These are phyloP conservation scores for Echeneis naucrates DNA, from an alignment of 2,797 vertebrate genomes.

Conservation along the genomic window DNA sequence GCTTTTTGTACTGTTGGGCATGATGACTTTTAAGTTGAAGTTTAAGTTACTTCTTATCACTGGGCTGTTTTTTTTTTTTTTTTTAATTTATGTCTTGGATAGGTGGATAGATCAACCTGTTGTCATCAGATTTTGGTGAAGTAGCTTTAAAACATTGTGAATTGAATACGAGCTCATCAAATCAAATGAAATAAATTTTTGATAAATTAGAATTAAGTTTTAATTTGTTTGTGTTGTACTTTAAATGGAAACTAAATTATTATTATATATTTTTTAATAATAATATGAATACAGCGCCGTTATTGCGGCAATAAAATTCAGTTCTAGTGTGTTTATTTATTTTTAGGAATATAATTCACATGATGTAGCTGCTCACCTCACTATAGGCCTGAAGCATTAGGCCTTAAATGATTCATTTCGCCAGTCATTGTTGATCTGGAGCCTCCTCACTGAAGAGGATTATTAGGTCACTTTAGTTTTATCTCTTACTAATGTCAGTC, in stretches of 20 bases:
- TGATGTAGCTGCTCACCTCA: conserved; percentile 2
- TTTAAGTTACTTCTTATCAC: not conserved
- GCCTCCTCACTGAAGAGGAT: not conserved
- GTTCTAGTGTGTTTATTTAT: not conserved
- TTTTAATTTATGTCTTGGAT: too few species aligned
- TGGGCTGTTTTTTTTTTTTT: not conserved
- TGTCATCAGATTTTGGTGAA: conserved; percentile 17
- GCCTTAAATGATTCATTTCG: conserved; percentile 17
- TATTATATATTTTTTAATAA: too few species aligned
- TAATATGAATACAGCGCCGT: not conserved
- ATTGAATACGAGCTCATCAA: not conserved
- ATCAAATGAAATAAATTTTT: too few species aligned
- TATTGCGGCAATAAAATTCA: not conserved
- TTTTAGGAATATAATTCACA: not conserved
- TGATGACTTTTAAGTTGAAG: not conserved
- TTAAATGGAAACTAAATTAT: not conserved
- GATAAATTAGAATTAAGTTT: not conserved
- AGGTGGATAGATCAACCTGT: conserved; percentile 44
- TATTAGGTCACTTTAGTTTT: not conserved
- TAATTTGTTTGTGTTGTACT: too few species aligned
- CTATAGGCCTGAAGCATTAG: conserved; percentile 34
- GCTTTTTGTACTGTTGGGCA: not conserved
- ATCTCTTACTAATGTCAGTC: not conserved
- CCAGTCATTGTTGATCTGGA: not conserved
- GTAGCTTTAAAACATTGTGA: not conserved